Evolutionary conservation across 2,888 invertebrate genomes (phyloP), one percentile per base, ranked within the genome.

Genomic region (Ashinkailepas kermadecensis): DNA sequence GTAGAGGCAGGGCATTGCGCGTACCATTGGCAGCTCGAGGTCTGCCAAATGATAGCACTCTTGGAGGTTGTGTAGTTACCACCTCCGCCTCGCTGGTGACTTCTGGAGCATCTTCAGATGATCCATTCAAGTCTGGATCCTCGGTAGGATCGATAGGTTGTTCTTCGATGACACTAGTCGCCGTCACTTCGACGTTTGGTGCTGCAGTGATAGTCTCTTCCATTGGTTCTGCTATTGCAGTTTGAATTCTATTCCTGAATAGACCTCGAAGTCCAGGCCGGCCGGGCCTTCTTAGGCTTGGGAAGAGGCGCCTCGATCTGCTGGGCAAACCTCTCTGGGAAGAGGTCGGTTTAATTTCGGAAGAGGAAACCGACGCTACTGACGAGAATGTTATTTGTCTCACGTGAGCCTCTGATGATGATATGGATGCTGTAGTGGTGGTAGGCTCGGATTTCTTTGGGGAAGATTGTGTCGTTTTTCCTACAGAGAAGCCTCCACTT

Each of bases 31-130:
- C 12, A 6, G 58, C 15, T 8, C 79, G 79, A 15, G 18, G 15
- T 58, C 79, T 79, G 23, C 59, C 79, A 39, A 79, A 79, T 7
- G 79, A n/a, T 23, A 79, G 79, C 15, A 58, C 59, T 12, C 79
- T 21, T 12, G 58, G 25, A 13, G 57, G 23, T 58, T n/a, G 3
- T 8, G 79, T 79, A 4, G 79, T 58, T 11, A 18, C 25, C n/a
- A 21, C 65, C 23, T 65, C 65, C n/a, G 23, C 74, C 21, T 74
- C 25, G 58, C 58, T 79, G 12, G 79, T 79, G 13, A 58, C 58
- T 21, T 57, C 59, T 13, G 9, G 1, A 7, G n/a, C 8, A 8
- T 58, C 79, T 10, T 57, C 59, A 15, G 25, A 58, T 39, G 39
- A 39, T 3, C 39, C 39, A 39, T 39, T 39, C 39, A 39, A 39